These are phyloP conservation scores for Lycocerus yunnanus DNA, from an alignment of 2,888 invertebrate genomes.

Conservation along the genomic window DNA sequence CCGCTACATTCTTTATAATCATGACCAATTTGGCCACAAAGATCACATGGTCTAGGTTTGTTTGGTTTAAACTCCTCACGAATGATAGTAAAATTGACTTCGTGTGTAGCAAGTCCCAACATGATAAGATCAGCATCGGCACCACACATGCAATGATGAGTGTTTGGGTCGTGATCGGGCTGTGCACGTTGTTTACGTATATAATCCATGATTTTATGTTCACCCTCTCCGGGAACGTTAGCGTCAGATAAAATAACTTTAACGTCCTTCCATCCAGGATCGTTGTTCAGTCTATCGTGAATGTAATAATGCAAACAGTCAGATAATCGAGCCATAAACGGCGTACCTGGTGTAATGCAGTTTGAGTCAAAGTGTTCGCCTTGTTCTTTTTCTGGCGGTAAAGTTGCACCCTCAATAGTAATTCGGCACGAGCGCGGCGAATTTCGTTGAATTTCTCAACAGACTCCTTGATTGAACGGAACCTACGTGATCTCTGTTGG, in stretches of 20 bases:
- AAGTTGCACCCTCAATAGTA: conserved; percentile 72
- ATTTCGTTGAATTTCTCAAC: conserved; percentile 88
- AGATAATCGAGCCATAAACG: conserved; percentile 93
- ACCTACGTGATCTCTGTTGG: conserved; percentile 95
- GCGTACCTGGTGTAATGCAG: conserved; percentile 99
- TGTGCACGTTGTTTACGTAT: conserved; percentile 94
- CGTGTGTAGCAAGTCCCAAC: conserved; percentile 98
- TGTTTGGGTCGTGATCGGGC: conserved; percentile 96
- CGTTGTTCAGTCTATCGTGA: conserved; percentile 86
- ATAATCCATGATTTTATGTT: conserved; percentile 99
- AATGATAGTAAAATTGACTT: conserved; percentile 98
- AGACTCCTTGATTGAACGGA: conserved; percentile 94
- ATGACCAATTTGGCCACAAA: conserved; percentile 90
- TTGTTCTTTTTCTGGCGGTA: conserved; percentile 88
- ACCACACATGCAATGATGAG: conserved; percentile 96
- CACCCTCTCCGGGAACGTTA: conserved; percentile 97
- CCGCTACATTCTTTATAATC: conserved; percentile 94
- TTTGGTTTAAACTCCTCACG: conserved; percentile 98
- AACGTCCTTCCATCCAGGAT: conserved; percentile 93
- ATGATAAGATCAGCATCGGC: conserved; percentile 99
- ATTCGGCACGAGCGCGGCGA: conserved; percentile 74
- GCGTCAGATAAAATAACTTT: conserved; percentile 98
- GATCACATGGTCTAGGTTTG: conserved; percentile 92
- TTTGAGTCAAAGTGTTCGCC: conserved; percentile 97
- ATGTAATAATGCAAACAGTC: conserved; percentile 85